Evolutionary conservation across 2,888 invertebrate genomes (phyloP).

Genomic region (Acholoe squamosa): DNA sequence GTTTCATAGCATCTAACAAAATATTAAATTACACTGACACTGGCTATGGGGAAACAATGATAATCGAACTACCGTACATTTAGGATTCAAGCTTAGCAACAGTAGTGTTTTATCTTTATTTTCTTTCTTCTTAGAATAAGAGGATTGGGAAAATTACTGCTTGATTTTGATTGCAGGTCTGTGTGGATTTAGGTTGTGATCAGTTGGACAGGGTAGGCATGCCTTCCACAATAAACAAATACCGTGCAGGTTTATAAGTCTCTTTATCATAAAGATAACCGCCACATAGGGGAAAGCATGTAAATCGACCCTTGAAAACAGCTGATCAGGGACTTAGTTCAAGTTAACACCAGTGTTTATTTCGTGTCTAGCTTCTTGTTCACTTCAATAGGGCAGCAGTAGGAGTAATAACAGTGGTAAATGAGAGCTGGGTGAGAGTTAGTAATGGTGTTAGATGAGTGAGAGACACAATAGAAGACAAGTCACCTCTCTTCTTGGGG

Average conservation of each 20-base stretch:
- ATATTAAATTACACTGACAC: too few relatives aligned
- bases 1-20: too few relatives aligned
- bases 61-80: too few relatives aligned
- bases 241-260: constrained; percentile 5
- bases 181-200: neutral
- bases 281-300: neutral
- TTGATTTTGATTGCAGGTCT: too few relatives aligned
- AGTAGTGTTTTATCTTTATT: too few relatives aligned
- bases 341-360: too few relatives aligned
- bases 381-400: neutral
- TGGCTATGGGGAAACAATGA: too few relatives aligned
- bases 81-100: too few relatives aligned
- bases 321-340: too few relatives aligned
- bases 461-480: neutral
- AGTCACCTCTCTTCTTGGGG: constrained; percentile 62
- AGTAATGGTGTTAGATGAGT: constrained; percentile 24
- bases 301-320: neutral
- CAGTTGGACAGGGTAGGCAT: constrained; percentile 5
- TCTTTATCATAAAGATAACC: neutral
- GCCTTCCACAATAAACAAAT: neutral
- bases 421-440: neutral
- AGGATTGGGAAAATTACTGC: too few relatives aligned
- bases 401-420: neutral
- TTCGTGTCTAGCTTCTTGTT: too few relatives aligned
- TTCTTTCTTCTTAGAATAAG: too few relatives aligned